These are phyloP conservation scores for Eptatretus atami DNA, from an alignment of 2,797 vertebrate species.

Conservation along the genomic window DNA sequence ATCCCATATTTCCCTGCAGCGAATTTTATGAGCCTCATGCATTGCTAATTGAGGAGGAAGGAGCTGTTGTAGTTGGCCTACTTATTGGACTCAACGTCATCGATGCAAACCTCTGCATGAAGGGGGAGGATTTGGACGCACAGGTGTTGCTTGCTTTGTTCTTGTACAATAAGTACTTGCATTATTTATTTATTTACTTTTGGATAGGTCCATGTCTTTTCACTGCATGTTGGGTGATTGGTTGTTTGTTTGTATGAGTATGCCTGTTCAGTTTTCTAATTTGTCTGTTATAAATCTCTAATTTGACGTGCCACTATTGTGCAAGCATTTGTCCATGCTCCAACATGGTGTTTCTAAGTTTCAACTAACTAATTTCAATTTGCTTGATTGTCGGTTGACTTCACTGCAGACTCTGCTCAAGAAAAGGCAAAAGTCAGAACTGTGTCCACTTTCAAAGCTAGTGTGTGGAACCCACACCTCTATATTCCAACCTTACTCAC, in stretches of 20 bases:
- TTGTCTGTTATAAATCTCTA: too few species aligned
- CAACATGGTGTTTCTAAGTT: too few species aligned
- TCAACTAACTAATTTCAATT: too few species aligned
- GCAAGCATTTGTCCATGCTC: too few species aligned
- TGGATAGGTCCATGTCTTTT: not conserved
- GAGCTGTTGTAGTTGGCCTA: conserved; percentile 74
- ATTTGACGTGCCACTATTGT: too few species aligned
- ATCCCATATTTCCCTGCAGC: conserved; percentile 14
- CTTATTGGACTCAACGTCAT: conserved; percentile 86
- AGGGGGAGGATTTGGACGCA: conserved; percentile 86
- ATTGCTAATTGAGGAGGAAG: conserved; percentile 97
- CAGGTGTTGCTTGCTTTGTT: conserved; percentile 23
- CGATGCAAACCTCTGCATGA: conserved; percentile 97
- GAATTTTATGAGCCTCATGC: conserved; percentile 84
- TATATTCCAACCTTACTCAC: too few species aligned
- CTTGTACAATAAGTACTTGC: not conserved
- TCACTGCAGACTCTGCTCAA: too few species aligned
- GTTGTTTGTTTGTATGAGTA: not conserved
- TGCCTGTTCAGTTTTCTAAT: not conserved
- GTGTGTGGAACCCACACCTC: too few species aligned
- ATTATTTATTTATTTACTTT: not conserved
- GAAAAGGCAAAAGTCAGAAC: too few species aligned
- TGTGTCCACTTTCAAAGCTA: too few species aligned
- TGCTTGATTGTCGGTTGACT: too few species aligned
- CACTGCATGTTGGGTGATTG: not conserved